Base-by-base conservation (phyloP, 2,888 invertebrate species). In the Ornithoptera alexandrae region DNA sequence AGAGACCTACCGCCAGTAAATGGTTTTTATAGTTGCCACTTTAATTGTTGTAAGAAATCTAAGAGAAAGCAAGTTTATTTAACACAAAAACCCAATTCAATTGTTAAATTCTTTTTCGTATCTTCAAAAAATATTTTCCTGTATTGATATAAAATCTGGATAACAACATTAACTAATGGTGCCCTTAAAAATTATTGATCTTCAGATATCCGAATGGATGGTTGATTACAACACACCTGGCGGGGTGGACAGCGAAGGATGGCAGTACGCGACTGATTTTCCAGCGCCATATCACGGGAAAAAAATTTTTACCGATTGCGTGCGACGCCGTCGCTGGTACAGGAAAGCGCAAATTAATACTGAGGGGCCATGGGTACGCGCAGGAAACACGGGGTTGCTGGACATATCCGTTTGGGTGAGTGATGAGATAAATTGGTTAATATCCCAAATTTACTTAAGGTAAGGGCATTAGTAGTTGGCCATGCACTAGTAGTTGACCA, bases 231-330 rank as follows among this genome's bases (percentile, higher is more conserved):
- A 96, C 81, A 96, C 97, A 12, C 96, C 97, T 0, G 97, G 97
- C 1, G 98, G 98, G 2, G 97, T 97, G 0, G 98, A 98, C 85
- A 94, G 94, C 71, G 97, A 98, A 75, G 98, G 98, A 2, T 98
- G 98, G 98, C 98, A 98, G 82, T 98, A 98, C 86, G 98, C 98
- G 0, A 96, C 97, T 1, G 98, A 98, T 88, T 98, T 98, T 82
- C 97, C 98, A 1, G 95, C 97, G 1, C 94, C 95, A 15, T 98
- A 97, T 85, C 98, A 97, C 81, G 95, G 96, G 0, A 95, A 95
- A 77, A 97, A 97, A 87, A 94, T 96, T 74, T 96, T 98, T 74
- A 97, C 97, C 0, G 98, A 98, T 86, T 97, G 97, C 81, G 98
- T 98, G 0, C 93, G 98, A 36, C 93, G 97, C 18, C 92, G 97